These are phyloP conservation scores for Hyaena hyaena DNA, from an alignment of 2,113 vertebrate genomes.

Conservation along the genomic window DNA sequence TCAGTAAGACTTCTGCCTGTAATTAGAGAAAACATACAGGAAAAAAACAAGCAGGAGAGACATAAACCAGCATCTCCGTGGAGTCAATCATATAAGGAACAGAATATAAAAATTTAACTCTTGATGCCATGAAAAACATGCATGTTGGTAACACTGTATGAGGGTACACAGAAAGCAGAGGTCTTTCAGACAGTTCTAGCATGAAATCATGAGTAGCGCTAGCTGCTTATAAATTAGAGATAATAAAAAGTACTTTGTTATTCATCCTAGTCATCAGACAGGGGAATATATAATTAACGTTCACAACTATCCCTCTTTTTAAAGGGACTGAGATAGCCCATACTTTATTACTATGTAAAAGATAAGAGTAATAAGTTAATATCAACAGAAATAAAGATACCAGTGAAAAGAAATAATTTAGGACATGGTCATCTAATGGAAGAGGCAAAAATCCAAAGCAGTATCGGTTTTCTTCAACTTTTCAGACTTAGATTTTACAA, in stretches of 20 bases:
- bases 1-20: not conserved
- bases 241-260: conserved; percentile 17
- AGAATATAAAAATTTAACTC: conserved; percentile 28
- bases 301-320: conserved; percentile 5
- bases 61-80: not conserved
- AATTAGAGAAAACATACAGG: conserved; percentile 1
- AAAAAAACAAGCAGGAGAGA: not conserved
- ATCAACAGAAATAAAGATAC: not conserved
- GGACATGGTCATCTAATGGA: not conserved
- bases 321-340: not conserved
- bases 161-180: not conserved
- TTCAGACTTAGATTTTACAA: not conserved
- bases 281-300: not conserved
- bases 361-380: not conserved
- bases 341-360: conserved; percentile 21
- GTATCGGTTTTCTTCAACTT: conserved; percentile 10
- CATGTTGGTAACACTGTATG: not conserved
- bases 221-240: conserved; percentile 14
- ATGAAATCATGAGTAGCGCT: conserved; percentile 28
- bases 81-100: not conserved
- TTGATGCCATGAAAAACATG: not conserved
- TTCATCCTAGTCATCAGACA: not conserved
- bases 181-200: not conserved
- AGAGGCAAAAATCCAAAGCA: conserved; percentile 3
- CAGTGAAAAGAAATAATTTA: conserved; percentile 45